A percentile compares a stretch with the other conserved stretches of the same genome.
Evolutionary conservation across 92 coral and sea anemone species (phyloP).

Genomic region (Porites cylindrica): DNA sequence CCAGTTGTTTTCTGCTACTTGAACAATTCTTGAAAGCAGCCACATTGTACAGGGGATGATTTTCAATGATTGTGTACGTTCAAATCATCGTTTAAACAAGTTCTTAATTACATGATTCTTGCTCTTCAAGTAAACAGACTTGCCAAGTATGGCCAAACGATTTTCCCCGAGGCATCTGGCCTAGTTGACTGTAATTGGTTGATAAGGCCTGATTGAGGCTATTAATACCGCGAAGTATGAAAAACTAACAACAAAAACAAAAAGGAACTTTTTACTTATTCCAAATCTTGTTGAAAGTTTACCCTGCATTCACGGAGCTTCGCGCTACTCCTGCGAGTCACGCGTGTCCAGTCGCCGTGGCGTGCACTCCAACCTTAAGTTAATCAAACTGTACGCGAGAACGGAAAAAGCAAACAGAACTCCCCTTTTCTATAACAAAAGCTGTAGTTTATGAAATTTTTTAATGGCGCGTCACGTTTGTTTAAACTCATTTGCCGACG

Average conservation of each 20-base stretch:
- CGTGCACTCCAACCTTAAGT: background rate
- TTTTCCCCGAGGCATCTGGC: slow-evolving; percentile 24
- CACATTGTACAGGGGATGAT: background rate
- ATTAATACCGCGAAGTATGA: slow-evolving; percentile 7
- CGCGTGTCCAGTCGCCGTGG: background rate
- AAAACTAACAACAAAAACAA: slow-evolving; percentile 16
- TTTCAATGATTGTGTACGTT: background rate
- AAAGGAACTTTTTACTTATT: background rate
- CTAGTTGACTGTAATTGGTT: slow-evolving; percentile 57
- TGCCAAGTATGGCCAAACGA: slow-evolving; percentile 12
- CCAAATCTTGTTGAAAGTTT: slow-evolving; percentile 9
- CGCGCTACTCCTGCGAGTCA: background rate
- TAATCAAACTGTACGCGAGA: background rate
- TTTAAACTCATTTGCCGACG: slow-evolving; percentile 17
- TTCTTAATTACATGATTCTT: slow-evolving; percentile 12
- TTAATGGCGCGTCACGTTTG: slow-evolving; percentile 14
- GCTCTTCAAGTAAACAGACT: slow-evolving; percentile 37
- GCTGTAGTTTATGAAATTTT: slow-evolving; percentile 37
- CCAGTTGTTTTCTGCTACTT: slow-evolving; percentile 39
- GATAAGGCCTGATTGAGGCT: slow-evolving; percentile 34
- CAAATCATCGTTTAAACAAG: slow-evolving; percentile 32
- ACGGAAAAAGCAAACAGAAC: slow-evolving; percentile 3
- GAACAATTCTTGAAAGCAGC: background rate
- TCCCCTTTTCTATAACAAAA: background rate
- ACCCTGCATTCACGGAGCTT: background rate